Conservation (phyloP, 1,140 invertebrate genomes). For the Diabrotica undecimpunctata region DNA sequence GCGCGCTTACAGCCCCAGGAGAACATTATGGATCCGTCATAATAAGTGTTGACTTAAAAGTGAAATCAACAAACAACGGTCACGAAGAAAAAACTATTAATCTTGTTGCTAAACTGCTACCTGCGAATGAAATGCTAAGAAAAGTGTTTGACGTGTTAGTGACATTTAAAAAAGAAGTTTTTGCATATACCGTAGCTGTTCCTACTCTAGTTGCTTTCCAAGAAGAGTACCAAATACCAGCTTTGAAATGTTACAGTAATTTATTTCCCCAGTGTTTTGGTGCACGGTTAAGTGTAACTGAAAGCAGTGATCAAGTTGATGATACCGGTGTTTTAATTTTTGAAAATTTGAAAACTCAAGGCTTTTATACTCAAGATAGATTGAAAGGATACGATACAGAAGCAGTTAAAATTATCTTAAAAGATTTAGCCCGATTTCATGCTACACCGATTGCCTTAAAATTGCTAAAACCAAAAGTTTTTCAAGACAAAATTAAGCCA, state of each 20-base stretch:
- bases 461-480: slow-evolving; percentile 50
- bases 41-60: slow-evolving; percentile 37
- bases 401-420: slow-evolving; percentile 50
- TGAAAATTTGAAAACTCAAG: slow-evolving; percentile 54
- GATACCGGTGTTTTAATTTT: slow-evolving; percentile 56
- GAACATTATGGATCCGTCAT: slow-evolving; percentile 46
- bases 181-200: slow-evolving; percentile 53
- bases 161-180: slow-evolving; percentile 57
- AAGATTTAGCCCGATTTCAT: slow-evolving; percentile 55
- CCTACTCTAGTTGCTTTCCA: slow-evolving; percentile 53
- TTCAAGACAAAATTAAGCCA: slow-evolving; percentile 48
- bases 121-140: slow-evolving; percentile 53
- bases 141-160: slow-evolving; percentile 56
- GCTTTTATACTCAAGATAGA: slow-evolving; percentile 52
- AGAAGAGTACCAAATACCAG: slow-evolving; percentile 46
- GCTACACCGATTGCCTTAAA: slow-evolving; percentile 56
- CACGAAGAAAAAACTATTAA: slow-evolving; percentile 44
- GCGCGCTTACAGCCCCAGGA: slow-evolving; percentile 40
- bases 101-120: slow-evolving; percentile 57
- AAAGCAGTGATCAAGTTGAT: slow-evolving; percentile 47
- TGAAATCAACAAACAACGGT: slow-evolving; percentile 26
- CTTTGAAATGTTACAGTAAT: slow-evolving; percentile 47
- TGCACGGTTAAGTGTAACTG: slow-evolving; percentile 49
- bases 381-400: slow-evolving; percentile 50
- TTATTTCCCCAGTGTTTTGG: slow-evolving; percentile 54